Conservation (phyloP, 2,797 vertebrate genomes). For the Hyperoplus lanceolatus region DNA sequence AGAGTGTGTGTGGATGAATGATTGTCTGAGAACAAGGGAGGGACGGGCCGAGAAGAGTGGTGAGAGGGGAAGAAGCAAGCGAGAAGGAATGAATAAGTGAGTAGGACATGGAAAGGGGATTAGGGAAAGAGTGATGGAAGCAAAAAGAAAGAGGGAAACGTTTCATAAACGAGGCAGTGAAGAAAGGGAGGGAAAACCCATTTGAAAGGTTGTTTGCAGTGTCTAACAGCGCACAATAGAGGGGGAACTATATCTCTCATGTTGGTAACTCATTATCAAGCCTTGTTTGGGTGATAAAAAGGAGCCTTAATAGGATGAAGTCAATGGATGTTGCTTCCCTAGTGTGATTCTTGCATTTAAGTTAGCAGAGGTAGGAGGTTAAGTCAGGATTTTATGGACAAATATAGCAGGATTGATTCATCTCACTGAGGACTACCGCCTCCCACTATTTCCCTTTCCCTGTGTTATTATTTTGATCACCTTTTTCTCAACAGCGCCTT, state of each 20-base stretch:
- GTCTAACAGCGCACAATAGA: slow-evolving; percentile 46
- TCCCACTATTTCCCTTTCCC: slow-evolving; percentile 43
- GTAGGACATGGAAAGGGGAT: slow-evolving; percentile 41
- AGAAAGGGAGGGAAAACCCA: background rate
- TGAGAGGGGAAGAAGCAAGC: slow-evolving; percentile 3
- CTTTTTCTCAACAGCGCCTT: background rate
- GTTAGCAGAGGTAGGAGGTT: slow-evolving; percentile 36
- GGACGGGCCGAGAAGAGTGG: slow-evolving; percentile 30
- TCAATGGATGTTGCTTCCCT: slow-evolving; percentile 29
- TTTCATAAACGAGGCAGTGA: background rate
- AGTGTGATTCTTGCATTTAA: slow-evolving; percentile 37
- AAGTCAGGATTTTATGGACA: slow-evolving; percentile 31
- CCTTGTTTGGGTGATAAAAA: slow-evolving; percentile 13
- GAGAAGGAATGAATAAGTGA: slow-evolving; percentile 29
- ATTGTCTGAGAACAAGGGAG: slow-evolving; percentile 55
- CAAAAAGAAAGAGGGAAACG: slow-evolving; percentile 5
- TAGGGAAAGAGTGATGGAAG: slow-evolving; percentile 17
- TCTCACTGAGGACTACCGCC: slow-evolving; percentile 52
- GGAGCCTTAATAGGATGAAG: slow-evolving; percentile 15
- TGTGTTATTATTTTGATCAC: slow-evolving; percentile 42
- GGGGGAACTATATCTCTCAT: slow-evolving; percentile 13
- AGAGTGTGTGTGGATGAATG: slow-evolving; percentile 54
- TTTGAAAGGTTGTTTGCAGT: slow-evolving; percentile 13
- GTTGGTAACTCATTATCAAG: background rate
- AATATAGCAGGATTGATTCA: slow-evolving; percentile 52